Evolutionary conservation across 2,113 vertebrate species (phyloP), one percentile per base, ranked within the genome.

Genomic region (Conger conger): DNA sequence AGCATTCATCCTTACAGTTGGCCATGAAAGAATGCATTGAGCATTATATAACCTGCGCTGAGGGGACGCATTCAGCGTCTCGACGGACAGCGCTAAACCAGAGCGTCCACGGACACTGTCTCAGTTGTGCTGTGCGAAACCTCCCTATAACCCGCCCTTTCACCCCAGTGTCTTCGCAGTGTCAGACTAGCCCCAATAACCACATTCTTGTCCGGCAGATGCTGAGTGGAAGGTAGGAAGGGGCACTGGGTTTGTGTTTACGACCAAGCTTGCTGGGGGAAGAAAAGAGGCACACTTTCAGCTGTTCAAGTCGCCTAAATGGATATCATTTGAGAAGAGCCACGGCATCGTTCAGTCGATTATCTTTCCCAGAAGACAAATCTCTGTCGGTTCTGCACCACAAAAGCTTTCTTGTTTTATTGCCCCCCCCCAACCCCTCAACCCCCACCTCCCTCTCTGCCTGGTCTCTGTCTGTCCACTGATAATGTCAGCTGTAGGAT

Each of bases 381-480:
- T 73, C 68, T 73, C 42, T 63, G 57, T 23, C 5, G 40, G 18
- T 80, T 54, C 45, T 54, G 30, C n/a, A 33, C 33, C 80, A 54
- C 50, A 81, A 81, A 81, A 81, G 42, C 11, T 40, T 33, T 76
- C 76, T 30, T 57, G 81, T 76, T 73, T 68, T 87, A 35, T 63
- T 13, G 5, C 20, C 1, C 42, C 2, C 68, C 45, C n/a, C 57
- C n/a, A n/a, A n/a, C n/a, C n/a, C n/a, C n/a, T n/a, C n/a, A 30
- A 9, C 16, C n/a, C 27, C 37, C 3, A 27, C 81, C 82, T 84
- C 85, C 35, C 36, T 85, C 85, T 89, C 86, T 54, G 81, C 45
- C 68, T 2, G 79, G 54, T 42, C 27, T 15, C 8, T 81, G 17
- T 63, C 36, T 57, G 23, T 42, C 42, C 80, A 7, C 50, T 35